Evolutionary conservation across 2,797 vertebrate genomes (phyloP), one percentile per base, ranked within the genome.

Genomic region (Rhincodon typus): DNA sequence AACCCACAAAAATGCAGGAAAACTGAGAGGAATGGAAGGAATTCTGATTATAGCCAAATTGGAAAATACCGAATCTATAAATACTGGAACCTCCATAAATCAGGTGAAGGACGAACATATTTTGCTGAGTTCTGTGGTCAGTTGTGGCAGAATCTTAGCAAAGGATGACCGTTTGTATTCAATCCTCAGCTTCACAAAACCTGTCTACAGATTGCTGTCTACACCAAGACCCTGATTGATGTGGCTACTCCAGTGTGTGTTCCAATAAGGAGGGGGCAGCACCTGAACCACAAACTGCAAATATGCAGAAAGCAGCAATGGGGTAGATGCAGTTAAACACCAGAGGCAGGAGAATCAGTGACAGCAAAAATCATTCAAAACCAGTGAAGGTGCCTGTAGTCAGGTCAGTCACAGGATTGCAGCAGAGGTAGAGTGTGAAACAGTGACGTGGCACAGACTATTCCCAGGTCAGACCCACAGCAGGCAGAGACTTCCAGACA

Each of bases 1-100:
- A 46, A 34, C 93, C 93, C 93, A 94, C 67, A 94, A 94, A 70
- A 50, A 94, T 94, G 93, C 93, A 74, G 69, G 93, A 94, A 94
- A 94, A 72, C 21, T 72, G 21, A 50, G 67, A 94, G 70, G 93
- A 94, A 94, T 94, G 93, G 93, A 50, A 94, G 69, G 93, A 94
- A 94, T 94, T 94, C 93, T 46, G 27, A 94, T 94, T 50, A 72
- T 42, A 94, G 67, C 93, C 93, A 94, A 94, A 46, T 74, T 72
- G 69, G 69, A 94, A 69, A 94, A 72, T 70, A 69, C 42, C 69
- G 69, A 72, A 94, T 94, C 69, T 94, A 94, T 94, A 94, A 94
- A 94, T 94, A 91, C 88, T 66, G 88, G 77, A 91, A 91, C 38
- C 17, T 57, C 88, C 4, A 46, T 91, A 91, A 91, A 91, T 91